Conservation (phyloP, 2,797 vertebrate species). For the Sparidentex hasta region DNA sequence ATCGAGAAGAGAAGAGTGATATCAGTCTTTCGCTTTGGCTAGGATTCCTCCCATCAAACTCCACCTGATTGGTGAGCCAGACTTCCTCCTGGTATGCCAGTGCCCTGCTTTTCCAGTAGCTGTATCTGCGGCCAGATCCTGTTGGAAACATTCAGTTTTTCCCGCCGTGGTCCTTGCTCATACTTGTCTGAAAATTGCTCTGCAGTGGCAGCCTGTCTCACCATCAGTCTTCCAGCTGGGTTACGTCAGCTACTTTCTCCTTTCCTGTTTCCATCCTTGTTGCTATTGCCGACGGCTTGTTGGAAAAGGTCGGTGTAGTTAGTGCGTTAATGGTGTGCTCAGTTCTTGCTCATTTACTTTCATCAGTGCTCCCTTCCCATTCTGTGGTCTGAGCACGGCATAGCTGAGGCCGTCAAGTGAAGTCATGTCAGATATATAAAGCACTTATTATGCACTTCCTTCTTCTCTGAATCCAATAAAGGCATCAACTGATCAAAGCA, state of each 20-base stretch:
- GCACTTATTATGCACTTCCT: neutral
- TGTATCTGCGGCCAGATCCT: constrained; percentile 7
- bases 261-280: constrained; percentile 68
- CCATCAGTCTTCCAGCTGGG: constrained; percentile 18
- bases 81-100: neutral
- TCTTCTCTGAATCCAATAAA: neutral
- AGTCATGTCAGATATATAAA: constrained; percentile 21
- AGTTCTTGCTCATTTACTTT: constrained; percentile 28
- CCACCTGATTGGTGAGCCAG: neutral
- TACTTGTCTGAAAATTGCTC: constrained; percentile 35
- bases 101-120: constrained; percentile 5
- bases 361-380: constrained; percentile 2
- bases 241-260: constrained; percentile 39
- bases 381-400: neutral
- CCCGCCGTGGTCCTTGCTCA: neutral
- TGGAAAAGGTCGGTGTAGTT: constrained; percentile 41
- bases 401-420: constrained; percentile 4
- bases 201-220: constrained; percentile 27
- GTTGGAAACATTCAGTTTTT: constrained; percentile 34
- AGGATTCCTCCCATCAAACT: no score
- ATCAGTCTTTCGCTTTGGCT: neutral
- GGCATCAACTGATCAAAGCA: neutral
- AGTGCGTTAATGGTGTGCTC: constrained; percentile 22
- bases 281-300: constrained; percentile 38
- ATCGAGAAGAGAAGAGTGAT: neutral